Conservation (phyloP, 2,797 vertebrate species). For the Morus bassanus region DNA sequence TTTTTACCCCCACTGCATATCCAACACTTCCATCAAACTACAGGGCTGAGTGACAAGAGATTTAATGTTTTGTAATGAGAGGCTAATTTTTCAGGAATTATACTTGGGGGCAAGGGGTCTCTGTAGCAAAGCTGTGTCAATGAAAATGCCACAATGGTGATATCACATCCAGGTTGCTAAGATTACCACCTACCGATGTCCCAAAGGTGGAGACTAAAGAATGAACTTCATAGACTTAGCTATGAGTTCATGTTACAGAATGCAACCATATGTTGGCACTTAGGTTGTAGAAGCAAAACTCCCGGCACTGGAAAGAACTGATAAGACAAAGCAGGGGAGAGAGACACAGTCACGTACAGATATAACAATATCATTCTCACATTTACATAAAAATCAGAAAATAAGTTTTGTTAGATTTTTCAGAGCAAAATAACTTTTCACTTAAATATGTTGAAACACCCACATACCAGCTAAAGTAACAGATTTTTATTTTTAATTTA, state of each 20-base stretch:
- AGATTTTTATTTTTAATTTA: background rate
- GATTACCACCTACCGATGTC: conserved; percentile 65
- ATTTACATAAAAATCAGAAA: background rate
- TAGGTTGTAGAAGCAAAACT: background rate
- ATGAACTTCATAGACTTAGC: conserved; percentile 8
- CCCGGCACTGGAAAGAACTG: background rate
- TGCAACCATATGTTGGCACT: conserved; percentile 60
- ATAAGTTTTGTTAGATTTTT: background rate
- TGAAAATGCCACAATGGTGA: conserved; percentile 65
- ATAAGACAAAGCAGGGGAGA: background rate
- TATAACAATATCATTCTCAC: background rate
- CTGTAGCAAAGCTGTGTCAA: conserved; percentile 33
- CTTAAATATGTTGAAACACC: background rate
- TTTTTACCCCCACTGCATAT: conserved; percentile 7
- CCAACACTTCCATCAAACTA: conserved; percentile 27
- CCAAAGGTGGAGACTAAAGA: conserved; percentile 50
- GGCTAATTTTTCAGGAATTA: conserved; percentile 64
- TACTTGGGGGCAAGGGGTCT: conserved; percentile 39
- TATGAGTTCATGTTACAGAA: conserved; percentile 63
- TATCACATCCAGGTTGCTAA: conserved; percentile 64
- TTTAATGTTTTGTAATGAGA: conserved; percentile 66
- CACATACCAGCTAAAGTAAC: background rate
- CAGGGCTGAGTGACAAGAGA: conserved; percentile 63
- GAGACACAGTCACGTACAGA: background rate
- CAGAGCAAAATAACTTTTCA: background rate